phyloP scores from a whole-genome alignment of 1,140 invertebrate genomes.

The Octopus bimaculoides region DNA sequence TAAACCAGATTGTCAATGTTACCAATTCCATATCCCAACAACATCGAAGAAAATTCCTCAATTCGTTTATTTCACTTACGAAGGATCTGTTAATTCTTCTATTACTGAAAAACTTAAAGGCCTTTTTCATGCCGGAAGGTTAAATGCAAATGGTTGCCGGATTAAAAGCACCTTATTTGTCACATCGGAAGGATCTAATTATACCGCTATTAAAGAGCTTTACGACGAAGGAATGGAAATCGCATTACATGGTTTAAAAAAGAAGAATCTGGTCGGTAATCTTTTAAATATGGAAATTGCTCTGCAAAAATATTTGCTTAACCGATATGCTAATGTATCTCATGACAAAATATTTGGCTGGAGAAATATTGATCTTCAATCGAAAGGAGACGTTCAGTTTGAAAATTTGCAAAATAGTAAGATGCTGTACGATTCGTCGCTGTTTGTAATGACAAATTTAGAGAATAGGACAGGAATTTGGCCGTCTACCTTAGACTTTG shows the following conservation, averaged over 20 bases:
- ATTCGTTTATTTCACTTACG: constrained; percentile 24
- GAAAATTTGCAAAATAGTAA: constrained; percentile 12
- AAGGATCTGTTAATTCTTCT: constrained; percentile 19
- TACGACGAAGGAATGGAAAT: constrained; percentile 19
- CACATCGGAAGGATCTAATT: constrained; percentile 6
- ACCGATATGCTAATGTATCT: neutral
- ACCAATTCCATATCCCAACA: constrained; percentile 15
- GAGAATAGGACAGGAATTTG: constrained; percentile 13
- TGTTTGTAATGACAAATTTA: constrained; percentile 15
- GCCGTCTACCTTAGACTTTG: constrained; percentile 26
- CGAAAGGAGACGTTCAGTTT: constrained; percentile 24
- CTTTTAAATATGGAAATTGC: constrained; percentile 21
- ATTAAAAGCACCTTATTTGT: constrained; percentile 21
- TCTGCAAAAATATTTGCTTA: constrained; percentile 14
- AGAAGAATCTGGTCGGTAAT: constrained; percentile 11
- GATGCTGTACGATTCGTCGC: constrained; percentile 22
- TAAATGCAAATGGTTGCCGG: constrained; percentile 23
- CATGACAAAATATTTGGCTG: constrained; percentile 12
- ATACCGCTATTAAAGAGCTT: constrained; percentile 7
- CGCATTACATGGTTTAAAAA: constrained; percentile 20
- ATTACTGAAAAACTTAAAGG: constrained; percentile 12
- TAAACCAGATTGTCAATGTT: constrained; percentile 20
- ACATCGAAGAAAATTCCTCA: constrained; percentile 20
- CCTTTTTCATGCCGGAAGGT: constrained; percentile 9
- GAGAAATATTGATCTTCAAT: constrained; percentile 20